phyloP scores from a whole-genome alignment of 2,113 vertebrate species.

The Indri indri region DNA sequence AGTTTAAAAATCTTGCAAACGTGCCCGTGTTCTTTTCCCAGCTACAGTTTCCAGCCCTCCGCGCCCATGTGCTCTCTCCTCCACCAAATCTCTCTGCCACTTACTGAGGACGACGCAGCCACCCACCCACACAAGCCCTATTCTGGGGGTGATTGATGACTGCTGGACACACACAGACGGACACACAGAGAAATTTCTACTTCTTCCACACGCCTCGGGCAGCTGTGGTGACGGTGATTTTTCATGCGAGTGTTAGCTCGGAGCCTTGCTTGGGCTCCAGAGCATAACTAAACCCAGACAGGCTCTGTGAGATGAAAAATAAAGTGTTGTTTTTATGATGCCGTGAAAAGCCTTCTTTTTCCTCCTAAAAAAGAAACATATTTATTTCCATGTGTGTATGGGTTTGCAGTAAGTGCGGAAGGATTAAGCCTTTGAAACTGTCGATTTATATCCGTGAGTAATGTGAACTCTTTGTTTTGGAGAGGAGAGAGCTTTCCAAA shows the following conservation, averaged over 20 bases:
- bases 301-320: slow-evolving; percentile 59
- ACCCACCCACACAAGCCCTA: neutral
- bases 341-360: slow-evolving; percentile 4
- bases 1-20: neutral
- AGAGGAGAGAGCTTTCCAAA: slow-evolving; percentile 7
- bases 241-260: slow-evolving; percentile 41
- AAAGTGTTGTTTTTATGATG: slow-evolving; percentile 52
- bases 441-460: slow-evolving; percentile 53
- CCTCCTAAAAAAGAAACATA: slow-evolving; percentile 58
- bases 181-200: slow-evolving; percentile 38
- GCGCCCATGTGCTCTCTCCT: neutral
- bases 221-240: slow-evolving; percentile 26
- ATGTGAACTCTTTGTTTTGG: slow-evolving; percentile 45
- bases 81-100: slow-evolving; percentile 51
- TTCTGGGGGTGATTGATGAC: slow-evolving; percentile 63
- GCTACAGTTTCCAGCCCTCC: neutral
- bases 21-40: neutral
- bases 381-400: slow-evolving; percentile 42
- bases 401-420: slow-evolving; percentile 50
- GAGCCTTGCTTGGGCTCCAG: neutral
- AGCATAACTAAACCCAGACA: slow-evolving; percentile 39
- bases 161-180: neutral
- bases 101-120: neutral
- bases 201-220: neutral
- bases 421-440: slow-evolving; percentile 66